Evolutionary conservation across 2,113 vertebrate species (phyloP), one percentile per base, ranked within the genome.

Genomic region (Phaetusa simplex): DNA sequence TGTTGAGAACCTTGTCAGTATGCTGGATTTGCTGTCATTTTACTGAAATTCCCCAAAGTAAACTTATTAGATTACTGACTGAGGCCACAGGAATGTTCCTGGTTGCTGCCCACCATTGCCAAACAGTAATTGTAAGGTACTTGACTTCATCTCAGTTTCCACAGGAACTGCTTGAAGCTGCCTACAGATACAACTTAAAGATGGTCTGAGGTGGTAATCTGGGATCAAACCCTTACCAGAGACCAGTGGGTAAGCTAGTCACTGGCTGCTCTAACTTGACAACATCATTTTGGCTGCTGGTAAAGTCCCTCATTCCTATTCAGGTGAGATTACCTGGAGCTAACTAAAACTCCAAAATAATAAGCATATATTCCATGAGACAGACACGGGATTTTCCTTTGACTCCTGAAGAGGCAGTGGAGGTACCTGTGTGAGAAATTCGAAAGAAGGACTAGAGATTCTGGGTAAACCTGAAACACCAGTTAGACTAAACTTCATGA

Each of bases 381-480:
- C 43, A 91, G 61, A 77, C 24, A 86, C 5, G 21, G 32, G 16
- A 86, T 90, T 95, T 82, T 71, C n/a, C 29, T 90, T 81, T 84
- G 67, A 67, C 81, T 83, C 24, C 74, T 90, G 47, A 93, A 77
- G 74, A 80, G 45, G 50, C 14, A 69, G 21, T 43, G 56, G 34
- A 86, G 29, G 34, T 45, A 67, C 55, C 55, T 70, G 34, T 45
- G 49, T 55, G 76, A 94, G 76, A 96, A 93, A 81, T 22, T n/a
- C 45, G 27, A 67, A 95, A 11, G 82, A 83, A 58, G 42, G 23
- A 80, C 55, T 40, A 90, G 64, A 90, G 22, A 52, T 88, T 88
- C 95, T 52, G 34, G 88, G 50, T 52, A 76, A 88, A 84, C 97
- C 76, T 78, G 97, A 94, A 95, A 78, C 85, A 93, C 95, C 76